phyloP scores from a whole-genome alignment of 2,113 vertebrate species.

The Antidorcas marsupialis region DNA sequence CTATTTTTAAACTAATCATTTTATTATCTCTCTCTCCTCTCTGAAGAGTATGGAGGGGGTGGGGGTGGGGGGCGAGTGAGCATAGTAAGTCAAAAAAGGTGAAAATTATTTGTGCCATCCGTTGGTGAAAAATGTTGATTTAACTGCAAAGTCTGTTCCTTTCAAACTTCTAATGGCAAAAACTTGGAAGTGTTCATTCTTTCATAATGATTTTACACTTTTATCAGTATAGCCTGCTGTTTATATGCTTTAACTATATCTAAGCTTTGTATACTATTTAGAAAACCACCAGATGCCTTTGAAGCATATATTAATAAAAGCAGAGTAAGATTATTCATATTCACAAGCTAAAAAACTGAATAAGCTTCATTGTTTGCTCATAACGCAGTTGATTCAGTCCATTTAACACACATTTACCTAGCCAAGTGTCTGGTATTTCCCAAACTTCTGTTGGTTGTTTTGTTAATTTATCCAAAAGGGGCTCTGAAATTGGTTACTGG shows the following conservation, averaged over 20 bases:
- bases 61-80: fast-evolving
- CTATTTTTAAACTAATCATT: conserved; percentile 9
- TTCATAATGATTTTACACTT: not conserved
- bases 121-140: not conserved
- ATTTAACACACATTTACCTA: not conserved
- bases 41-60: not conserved
- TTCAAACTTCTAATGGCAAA: not conserved
- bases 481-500: not conserved
- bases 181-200: not conserved
- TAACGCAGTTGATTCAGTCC: not conserved
- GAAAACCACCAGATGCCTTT: not conserved
- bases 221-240: not conserved
- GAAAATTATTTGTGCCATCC: not conserved
- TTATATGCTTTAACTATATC: not conserved
- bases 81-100: not conserved
- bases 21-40: not conserved
- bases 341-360: not conserved
- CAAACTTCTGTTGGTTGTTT: not conserved
- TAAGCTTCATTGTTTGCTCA: not conserved
- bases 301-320: conserved; percentile 8
- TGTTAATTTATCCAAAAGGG: not conserved
- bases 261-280: not conserved
- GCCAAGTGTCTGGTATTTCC: not conserved
- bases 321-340: not conserved
- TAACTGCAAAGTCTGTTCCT: not conserved